Conservation (phyloP, 64 coral and sea anemone genomes). For the Acropora tenuis region DNA sequence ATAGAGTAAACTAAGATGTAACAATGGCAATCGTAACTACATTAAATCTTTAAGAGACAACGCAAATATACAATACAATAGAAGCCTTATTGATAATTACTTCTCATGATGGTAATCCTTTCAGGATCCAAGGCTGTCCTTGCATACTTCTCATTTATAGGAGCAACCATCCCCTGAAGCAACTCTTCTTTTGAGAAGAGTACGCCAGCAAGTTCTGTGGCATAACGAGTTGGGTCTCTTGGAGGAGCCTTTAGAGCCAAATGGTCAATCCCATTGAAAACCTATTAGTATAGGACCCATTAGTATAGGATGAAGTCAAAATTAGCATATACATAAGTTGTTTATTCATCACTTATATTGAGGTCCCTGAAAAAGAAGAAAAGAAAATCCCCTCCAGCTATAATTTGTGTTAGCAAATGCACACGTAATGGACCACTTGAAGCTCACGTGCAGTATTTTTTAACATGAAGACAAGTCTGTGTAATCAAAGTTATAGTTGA, state of each 20-base stretch:
- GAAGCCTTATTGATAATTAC: constrained; percentile 5
- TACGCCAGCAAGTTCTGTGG: neutral
- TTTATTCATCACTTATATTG: neutral
- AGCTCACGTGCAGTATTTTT: neutral
- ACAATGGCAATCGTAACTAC: constrained; percentile 6
- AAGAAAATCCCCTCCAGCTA: neutral
- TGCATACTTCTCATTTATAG: neutral
- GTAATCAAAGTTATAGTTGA: neutral
- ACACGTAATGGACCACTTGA: neutral
- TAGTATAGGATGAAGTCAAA: neutral
- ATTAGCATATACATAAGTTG: constrained; percentile 2
- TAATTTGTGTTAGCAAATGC: neutral
- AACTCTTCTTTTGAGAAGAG: constrained; percentile 19
- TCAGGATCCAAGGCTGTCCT: constrained; percentile 7
- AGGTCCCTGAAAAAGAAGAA: constrained; percentile 5
- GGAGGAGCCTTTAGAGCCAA: neutral
- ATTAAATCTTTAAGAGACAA: constrained; percentile 11
- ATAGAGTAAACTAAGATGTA: constrained; percentile 2
- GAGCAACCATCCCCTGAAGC: constrained; percentile 8
- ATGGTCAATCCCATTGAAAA: constrained; percentile 9
- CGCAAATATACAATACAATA: neutral
- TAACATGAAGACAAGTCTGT: neutral
- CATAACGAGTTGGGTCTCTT: constrained; percentile 6
- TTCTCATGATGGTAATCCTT: neutral
- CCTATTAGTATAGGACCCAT: neutral